Conservation (phyloP, 1,140 invertebrate genomes). For the Nymphalis io region DNA sequence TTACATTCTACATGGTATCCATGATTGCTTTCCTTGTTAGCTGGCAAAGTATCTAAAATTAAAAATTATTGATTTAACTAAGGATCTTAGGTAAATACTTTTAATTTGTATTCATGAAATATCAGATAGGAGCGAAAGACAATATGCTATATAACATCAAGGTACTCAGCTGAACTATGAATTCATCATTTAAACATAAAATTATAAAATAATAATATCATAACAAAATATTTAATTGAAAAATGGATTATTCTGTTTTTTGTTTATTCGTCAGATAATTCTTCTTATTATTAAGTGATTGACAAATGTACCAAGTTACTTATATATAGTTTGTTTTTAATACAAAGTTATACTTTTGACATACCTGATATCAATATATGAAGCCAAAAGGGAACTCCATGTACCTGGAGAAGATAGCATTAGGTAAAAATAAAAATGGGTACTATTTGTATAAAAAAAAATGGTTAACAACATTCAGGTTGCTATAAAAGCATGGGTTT, state of each 20-base stretch:
- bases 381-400: not conserved
- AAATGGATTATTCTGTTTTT: too few relatives aligned
- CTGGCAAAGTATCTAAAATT: too few relatives aligned
- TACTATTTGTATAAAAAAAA: slow-evolving; percentile 13
- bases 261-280: too few relatives aligned
- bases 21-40: too few relatives aligned
- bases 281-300: too few relatives aligned
- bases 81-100: too few relatives aligned
- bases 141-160: slow-evolving; percentile 49
- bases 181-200: slow-evolving; percentile 37
- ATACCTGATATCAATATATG: not conserved
- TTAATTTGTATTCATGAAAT: not conserved
- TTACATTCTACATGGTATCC: too few relatives aligned
- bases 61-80: too few relatives aligned
- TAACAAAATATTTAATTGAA: too few relatives aligned
- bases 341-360: not conserved
- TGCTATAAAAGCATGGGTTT: slow-evolving; percentile 47
- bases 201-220: too few relatives aligned
- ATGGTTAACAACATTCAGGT: slow-evolving; percentile 20
- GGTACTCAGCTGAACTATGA: slow-evolving; percentile 58
- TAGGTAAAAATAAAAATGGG: slow-evolving; percentile 10
- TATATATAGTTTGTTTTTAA: too few relatives aligned
- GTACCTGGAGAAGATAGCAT: slow-evolving; percentile 34
- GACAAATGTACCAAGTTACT: too few relatives aligned
- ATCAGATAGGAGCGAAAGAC: slow-evolving; percentile 65